phyloP scores from a whole-genome alignment of 2,113 vertebrate species.

The Anseranas semipalmata region DNA sequence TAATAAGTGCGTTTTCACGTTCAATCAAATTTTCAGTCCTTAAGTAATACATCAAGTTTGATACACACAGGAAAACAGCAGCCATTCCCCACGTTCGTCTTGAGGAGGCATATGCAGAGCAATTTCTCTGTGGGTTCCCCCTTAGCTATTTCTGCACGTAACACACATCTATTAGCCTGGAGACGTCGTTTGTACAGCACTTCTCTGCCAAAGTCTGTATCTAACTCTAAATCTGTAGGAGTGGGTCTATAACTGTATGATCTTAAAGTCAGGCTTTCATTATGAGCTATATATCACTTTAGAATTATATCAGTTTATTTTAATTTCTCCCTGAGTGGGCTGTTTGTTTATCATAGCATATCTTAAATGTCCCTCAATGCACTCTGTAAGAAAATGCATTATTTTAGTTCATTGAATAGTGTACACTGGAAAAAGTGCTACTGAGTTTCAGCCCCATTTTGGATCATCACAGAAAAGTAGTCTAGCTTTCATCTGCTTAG shows the following conservation, averaged over 20 bases:
- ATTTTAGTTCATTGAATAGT: not conserved
- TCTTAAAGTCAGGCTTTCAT: not conserved
- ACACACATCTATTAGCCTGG: not conserved
- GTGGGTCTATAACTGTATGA: not conserved
- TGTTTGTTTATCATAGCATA: not conserved
- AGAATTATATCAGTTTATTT: not conserved
- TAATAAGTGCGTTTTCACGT: not conserved
- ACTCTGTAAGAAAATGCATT: not conserved
- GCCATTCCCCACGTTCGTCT: not conserved
- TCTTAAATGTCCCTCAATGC: not conserved
- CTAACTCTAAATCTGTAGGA: not conserved
- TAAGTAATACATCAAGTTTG: not conserved
- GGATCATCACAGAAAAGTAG: not conserved
- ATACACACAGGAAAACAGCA: not conserved
- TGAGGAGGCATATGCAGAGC: not conserved
- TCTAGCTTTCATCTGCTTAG: not conserved
- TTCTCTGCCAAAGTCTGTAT: not conserved
- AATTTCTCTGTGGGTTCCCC: not conserved
- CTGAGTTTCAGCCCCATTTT: not conserved
- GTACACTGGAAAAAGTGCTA: not conserved
- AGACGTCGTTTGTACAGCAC: not conserved
- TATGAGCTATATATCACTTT: not conserved
- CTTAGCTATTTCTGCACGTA: not conserved
- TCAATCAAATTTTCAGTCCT: not conserved
- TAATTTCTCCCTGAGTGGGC: not conserved